Base-by-base conservation (phyloP, 2,888 invertebrate species). In the Anarsia innoxiella region DNA sequence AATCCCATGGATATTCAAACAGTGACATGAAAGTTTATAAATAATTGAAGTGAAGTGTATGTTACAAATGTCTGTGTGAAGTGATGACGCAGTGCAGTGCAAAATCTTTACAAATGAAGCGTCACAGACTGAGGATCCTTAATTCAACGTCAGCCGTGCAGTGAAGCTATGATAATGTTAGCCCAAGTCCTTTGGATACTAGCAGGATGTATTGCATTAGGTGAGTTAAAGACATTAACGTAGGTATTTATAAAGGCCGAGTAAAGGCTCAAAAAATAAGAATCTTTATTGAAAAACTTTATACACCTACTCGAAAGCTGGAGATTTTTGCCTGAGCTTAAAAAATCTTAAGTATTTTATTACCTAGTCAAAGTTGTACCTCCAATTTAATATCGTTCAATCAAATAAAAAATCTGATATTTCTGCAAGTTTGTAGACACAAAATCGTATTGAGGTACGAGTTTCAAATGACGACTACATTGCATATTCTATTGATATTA, bases 51-150 rank as follows among this genome's bases (percentile, higher is more conserved):
- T 31, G 37, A 13, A 38, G 31, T 29, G n/a, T n/a, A n/a, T 31
- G 32, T 45, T 37, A 5, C 3, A 25, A 25, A 41, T 46, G 48
- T 47, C 46, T 36, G 43, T 49, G 53, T 49, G 40, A 54, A 60
- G 66, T 64, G 63, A 71, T 70, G 69, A 58, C 47, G 44, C 32
- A 48, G 55, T 53, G 50, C 51, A 59, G 66, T 62, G 53, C 33
- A 45, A 59, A 54, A 56, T 47, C 51, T 16, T 57, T 53, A 71
- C 77, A 64, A 78, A 82, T 82, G 80, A 78, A 66, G 82, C 82
- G 80, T 49, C 76, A 66, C 44, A 67, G 64, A 64, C 19, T 25
- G n/a, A 25, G 61, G 53, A 39, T 44, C 44, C 44, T 42, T 11
- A 25, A 26, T 13, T 45, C 45, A 37, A 46, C 51, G 37, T 48